These are phyloP conservation scores for Autographa pulchrina DNA, from an alignment of 2,888 invertebrate genomes.

Conservation along the genomic window DNA sequence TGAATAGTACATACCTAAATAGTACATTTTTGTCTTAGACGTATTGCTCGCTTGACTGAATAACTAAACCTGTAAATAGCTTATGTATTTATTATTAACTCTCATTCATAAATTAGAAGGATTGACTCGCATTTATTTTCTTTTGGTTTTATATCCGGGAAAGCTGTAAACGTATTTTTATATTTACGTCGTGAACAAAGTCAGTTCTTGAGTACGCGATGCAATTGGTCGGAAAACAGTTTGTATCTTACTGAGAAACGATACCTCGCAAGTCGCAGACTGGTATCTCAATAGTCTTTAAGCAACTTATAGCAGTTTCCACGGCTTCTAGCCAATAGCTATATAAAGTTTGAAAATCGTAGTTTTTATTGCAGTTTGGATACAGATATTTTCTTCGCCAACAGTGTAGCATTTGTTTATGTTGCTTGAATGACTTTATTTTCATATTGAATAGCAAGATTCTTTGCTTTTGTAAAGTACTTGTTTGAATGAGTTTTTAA, in stretches of 20 bases:
- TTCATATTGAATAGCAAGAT: neutral
- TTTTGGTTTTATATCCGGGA: neutral
- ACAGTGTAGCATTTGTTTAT: constrained; percentile 31
- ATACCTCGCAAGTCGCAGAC: constrained; percentile 46
- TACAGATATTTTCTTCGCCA: constrained; percentile 52
- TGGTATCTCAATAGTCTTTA: constrained; percentile 60
- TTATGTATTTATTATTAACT: neutral
- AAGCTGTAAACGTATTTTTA: constrained; percentile 20
- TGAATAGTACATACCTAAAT: too few relatives aligned
- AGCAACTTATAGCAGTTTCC: constrained; percentile 61
- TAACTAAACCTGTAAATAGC: neutral
- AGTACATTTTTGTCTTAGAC: too few relatives aligned
- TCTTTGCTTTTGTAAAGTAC: neutral
- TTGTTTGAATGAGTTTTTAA: too few relatives aligned
- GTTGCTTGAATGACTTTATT: constrained; percentile 15
- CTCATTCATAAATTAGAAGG: neutral
- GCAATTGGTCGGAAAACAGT: constrained; percentile 51
- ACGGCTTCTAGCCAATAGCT: constrained; percentile 48
- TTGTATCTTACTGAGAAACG: constrained; percentile 43
- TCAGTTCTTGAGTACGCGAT: constrained; percentile 39
- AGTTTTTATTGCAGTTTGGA: constrained; percentile 66
- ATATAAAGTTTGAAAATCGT: constrained; percentile 65
- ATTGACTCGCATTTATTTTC: neutral
- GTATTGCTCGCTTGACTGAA: neutral
- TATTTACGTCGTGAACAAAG: constrained; percentile 41